phyloP scores from a whole-genome alignment of 2,113 vertebrate genomes.

The Gymnarchus niloticus region DNA sequence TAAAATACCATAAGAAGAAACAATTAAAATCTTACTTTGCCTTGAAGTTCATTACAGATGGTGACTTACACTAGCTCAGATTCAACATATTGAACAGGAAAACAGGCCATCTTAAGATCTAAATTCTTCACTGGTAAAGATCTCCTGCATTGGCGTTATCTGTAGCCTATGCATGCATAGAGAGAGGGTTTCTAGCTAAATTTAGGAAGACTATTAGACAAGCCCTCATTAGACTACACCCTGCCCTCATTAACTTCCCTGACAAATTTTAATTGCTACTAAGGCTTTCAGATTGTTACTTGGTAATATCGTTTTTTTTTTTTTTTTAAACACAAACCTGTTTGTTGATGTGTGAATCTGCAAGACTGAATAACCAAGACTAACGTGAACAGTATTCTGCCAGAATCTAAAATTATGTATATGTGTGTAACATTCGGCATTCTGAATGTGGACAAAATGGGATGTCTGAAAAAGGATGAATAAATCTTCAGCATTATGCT shows the following conservation, averaged over 20 bases:
- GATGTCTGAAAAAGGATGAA: background rate
- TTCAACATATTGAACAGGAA: background rate
- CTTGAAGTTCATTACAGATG: too few species aligned
- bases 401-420: background rate
- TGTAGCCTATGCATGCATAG: background rate
- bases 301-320: too few species aligned
- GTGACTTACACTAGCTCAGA: background rate
- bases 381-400: background rate
- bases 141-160: background rate
- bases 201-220: constrained; percentile 7
- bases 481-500: background rate
- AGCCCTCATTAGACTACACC: constrained; percentile 7
- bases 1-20: background rate
- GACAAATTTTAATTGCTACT: background rate
- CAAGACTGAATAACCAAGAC: background rate
- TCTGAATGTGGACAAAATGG: background rate
- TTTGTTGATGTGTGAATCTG: background rate
- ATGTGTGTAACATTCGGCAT: background rate
- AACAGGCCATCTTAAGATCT: constrained; percentile 6
- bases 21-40: background rate
- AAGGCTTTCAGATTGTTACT: background rate
- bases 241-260: constrained; percentile 17
- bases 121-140: background rate
- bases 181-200: background rate
- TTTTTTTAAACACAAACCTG: too few species aligned